Evolutionary conservation across 2,113 vertebrate species (phyloP).

Genomic region (Trogon surrucura): DNA sequence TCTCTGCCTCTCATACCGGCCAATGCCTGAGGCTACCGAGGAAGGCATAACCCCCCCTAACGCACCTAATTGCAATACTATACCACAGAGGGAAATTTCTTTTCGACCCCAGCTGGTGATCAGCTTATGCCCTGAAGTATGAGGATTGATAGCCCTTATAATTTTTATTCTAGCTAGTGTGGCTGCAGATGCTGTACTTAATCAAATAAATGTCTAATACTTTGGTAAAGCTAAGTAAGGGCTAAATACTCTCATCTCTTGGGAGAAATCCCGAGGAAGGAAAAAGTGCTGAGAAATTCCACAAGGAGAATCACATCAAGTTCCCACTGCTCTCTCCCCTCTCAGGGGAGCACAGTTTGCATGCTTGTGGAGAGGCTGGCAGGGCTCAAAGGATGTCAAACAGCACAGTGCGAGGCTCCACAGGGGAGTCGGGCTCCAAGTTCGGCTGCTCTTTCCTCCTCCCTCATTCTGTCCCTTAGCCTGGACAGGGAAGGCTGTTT

Average conservation of each 20-base stretch:
- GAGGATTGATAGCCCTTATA: constrained; percentile 72
- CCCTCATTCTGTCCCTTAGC: neutral
- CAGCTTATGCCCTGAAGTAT: constrained; percentile 72
- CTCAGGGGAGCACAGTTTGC: constrained; percentile 40
- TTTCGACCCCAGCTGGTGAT: constrained; percentile 66
- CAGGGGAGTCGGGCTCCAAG: neutral
- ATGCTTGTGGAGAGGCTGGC: constrained; percentile 35
- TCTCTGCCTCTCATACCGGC: constrained; percentile 37
- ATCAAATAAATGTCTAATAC: constrained; percentile 71
- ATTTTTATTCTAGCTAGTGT: constrained; percentile 62
- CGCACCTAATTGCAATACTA: constrained; percentile 65
- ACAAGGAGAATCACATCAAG: constrained; percentile 49
- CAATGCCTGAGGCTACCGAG: constrained; percentile 44
- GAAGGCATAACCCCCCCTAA: constrained; percentile 51
- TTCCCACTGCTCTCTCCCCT: constrained; percentile 57
- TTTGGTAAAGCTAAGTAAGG: constrained; percentile 65
- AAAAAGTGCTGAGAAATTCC: constrained; percentile 67
- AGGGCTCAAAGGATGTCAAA: constrained; percentile 48
- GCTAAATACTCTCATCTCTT: constrained; percentile 34
- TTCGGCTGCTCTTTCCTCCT: neutral
- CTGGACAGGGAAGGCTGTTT: neutral
- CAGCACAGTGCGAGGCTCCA: neutral
- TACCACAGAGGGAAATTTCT: constrained; percentile 63
- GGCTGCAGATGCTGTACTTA: constrained; percentile 65
- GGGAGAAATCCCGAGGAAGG: constrained; percentile 50